Base-by-base conservation (phyloP, 2,113 vertebrate species). In the Boulengeromyrus knoepffleri region DNA sequence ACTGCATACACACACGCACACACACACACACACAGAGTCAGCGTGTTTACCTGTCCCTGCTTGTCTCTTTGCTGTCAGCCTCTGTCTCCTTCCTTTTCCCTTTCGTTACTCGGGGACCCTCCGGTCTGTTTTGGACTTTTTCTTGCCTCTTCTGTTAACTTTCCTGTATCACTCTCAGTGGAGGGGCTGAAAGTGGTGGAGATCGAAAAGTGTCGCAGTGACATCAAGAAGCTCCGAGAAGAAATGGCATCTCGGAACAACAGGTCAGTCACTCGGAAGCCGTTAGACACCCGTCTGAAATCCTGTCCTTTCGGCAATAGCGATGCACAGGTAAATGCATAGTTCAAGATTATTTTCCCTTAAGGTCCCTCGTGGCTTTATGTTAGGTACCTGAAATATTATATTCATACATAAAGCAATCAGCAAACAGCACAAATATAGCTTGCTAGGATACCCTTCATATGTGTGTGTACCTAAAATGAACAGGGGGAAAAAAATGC, bases 181-280 rank as follows among this genome's bases (percentile, higher is more conserved):
- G 98, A 99, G 95, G 97, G 97, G 85, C 95, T 99, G 92, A 99
- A 98, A 94, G 97, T 97, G 92, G 97, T 97, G 95, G 98, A 99
- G 95, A 98, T 98, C 0, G 98, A 98, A 95, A 99, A 99, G 96
- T 99, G 98, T 95, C 96, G 97, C 93, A 97, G 95, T 3, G 98
- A 98, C 94, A 98, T 99, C 92, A 97, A 96, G 92, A 97, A 98
- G 94, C 97, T 99, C 93, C 93, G 96, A 45, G 97, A 98, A 91
- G 98, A 98, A 93, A 97, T 99, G 95, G 96, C 95, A 24, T 97
- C 97, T 47, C 95, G 97, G 56, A 97, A 92, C 95, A 97, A 92
- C 96, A 97, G 97, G 98, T 98, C 89, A 94, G 94, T 90, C 17
- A 42, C 36, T 17, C 3, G 66, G 49, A 36, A 50, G 4, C 89